These are phyloP conservation scores for Poecile atricapillus DNA, from an alignment of 2,113 vertebrate species.

Conservation along the genomic window DNA sequence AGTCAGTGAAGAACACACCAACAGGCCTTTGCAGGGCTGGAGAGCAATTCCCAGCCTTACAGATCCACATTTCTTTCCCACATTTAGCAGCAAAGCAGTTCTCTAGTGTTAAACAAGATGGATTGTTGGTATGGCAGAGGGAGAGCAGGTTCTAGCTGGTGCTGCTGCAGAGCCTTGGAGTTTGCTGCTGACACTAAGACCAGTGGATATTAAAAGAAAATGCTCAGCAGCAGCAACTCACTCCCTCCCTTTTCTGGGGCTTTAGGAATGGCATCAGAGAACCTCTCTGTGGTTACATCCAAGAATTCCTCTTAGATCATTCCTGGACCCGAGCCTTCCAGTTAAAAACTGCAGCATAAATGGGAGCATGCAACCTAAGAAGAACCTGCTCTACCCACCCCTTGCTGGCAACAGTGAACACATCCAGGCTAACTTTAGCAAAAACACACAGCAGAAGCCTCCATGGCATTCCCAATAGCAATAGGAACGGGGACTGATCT, in stretches of 20 bases:
- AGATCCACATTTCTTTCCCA: neutral
- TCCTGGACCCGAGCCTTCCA: neutral
- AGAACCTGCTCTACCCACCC: neutral
- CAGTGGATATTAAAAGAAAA: neutral
- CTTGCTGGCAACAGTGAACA: neutral
- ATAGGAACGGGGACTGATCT: accelerated
- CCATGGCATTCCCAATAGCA: neutral
- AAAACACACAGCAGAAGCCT: neutral
- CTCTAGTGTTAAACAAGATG: neutral
- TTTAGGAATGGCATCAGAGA: neutral
- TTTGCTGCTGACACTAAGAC: neutral
- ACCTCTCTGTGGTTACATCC: neutral
- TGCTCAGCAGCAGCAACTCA: neutral
- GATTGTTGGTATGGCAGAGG: neutral
- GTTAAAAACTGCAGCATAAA: neutral
- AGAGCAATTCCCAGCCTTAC: neutral
- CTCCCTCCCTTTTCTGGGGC: neutral
- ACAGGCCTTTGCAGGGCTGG: neutral
- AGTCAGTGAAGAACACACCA: neutral
- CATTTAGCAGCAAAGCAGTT: neutral
- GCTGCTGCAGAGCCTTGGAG: neutral
- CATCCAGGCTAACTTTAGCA: neutral
- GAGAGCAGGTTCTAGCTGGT: neutral
- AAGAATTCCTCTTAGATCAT: neutral
- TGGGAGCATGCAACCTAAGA: accelerated